phyloP scores from a whole-genome alignment of 2,113 vertebrate genomes.

The Ailuropoda melanoleuca region DNA sequence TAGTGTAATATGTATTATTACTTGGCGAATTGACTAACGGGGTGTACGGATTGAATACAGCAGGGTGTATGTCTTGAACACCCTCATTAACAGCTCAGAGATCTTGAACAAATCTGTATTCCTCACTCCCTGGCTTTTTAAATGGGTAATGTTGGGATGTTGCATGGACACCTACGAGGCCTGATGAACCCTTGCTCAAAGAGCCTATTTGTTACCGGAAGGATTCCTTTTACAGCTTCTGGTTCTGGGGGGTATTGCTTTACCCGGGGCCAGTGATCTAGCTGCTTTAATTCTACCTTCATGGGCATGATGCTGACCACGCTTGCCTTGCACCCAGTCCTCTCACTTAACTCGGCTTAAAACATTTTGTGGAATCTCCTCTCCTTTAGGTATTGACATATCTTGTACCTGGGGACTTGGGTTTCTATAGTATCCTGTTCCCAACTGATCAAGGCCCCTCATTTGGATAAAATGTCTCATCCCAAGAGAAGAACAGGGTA shows the following conservation, averaged over 20 bases:
- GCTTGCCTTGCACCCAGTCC: neutral
- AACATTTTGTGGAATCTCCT: neutral
- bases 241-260: neutral
- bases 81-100: neutral
- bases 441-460: neutral
- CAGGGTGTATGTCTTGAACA: neutral
- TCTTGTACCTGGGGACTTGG: neutral
- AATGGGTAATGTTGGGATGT: neutral
- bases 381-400: neutral
- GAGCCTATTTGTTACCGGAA: neutral
- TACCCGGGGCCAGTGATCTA: neutral
- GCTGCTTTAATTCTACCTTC: neutral
- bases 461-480: neutral
- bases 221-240: neutral
- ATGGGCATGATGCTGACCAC: neutral
- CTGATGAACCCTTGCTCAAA: neutral
- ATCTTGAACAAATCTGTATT: neutral
- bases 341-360: neutral
- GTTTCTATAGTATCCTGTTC: neutral
- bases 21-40: neutral
- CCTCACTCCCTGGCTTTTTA: neutral
- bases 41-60: neutral
- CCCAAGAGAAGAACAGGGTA: neutral
- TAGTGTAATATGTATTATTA: neutral
- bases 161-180: neutral